These are phyloP conservation scores for Anas platyrhynchos DNA, from an alignment of 2,113 vertebrate species.

Conservation along the genomic window DNA sequence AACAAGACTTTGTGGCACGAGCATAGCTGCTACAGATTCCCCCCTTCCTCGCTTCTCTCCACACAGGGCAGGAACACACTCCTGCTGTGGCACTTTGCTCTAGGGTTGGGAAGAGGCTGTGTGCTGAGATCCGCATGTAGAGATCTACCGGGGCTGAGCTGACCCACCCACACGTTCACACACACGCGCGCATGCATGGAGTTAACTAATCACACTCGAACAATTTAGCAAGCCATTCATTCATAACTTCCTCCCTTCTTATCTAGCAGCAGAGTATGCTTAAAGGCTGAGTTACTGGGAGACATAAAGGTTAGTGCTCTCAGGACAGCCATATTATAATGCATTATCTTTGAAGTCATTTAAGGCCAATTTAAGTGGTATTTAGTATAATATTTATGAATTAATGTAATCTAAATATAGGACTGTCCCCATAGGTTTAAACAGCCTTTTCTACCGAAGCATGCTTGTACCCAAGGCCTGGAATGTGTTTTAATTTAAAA, in stretches of 20 bases:
- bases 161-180: slow-evolving; percentile 9
- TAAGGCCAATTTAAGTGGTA: slow-evolving; percentile 82
- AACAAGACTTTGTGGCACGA: not conserved
- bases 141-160: slow-evolving; percentile 11
- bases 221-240: slow-evolving; percentile 71
- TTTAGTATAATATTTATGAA: slow-evolving; percentile 88
- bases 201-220: slow-evolving; percentile 67
- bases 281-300: slow-evolving; percentile 79
- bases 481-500: slow-evolving; percentile 73
- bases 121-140: not conserved
- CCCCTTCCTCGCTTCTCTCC: not conserved
- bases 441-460: slow-evolving; percentile 61
- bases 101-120: slow-evolving; percentile 5
- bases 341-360: slow-evolving; percentile 84
- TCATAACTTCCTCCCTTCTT: slow-evolving; percentile 76
- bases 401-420: slow-evolving; percentile 83
- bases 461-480: slow-evolving; percentile 55
- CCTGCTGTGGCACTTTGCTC: slow-evolving; percentile 14
- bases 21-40: not conserved
- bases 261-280: slow-evolving; percentile 66
- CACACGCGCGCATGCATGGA: not conserved
- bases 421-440: slow-evolving; percentile 74
- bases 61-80: not conserved
- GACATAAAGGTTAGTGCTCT: slow-evolving; percentile 82
- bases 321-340: slow-evolving; percentile 81